Conservation (phyloP, 2,888 invertebrate species). For the Pollenia griseotomentosa region DNA sequence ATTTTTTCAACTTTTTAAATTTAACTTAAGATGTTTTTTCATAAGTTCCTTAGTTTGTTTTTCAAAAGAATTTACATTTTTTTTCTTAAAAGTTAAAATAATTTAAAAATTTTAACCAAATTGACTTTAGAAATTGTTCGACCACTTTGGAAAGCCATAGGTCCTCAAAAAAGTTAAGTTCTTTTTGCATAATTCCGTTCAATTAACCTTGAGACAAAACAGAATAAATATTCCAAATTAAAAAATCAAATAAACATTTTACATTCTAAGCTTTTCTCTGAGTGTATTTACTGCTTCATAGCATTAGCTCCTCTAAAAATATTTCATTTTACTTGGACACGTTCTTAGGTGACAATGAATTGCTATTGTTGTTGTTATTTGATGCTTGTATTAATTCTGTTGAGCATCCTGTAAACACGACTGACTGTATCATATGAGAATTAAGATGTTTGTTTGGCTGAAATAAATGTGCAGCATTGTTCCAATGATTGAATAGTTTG, state of each 20-base stretch:
- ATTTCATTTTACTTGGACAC: conserved; percentile 49
- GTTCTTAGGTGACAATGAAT: conserved; percentile 45
- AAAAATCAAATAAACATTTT: background rate
- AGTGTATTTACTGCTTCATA: conserved; percentile 6
- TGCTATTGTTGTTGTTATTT: conserved; percentile 39
- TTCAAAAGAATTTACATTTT: too few relatives aligned
- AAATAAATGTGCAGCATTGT: conserved; percentile 48
- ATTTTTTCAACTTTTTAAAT: too few relatives aligned
- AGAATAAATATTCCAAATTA: too few relatives aligned
- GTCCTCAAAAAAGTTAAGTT: too few relatives aligned
- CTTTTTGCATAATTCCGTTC: too few relatives aligned
- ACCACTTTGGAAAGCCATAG: too few relatives aligned
- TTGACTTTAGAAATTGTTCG: too few relatives aligned
- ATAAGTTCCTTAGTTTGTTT: too few relatives aligned
- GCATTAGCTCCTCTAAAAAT: background rate
- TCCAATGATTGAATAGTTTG: conserved; percentile 37
- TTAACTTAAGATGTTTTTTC: too few relatives aligned
- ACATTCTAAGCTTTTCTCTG: background rate
- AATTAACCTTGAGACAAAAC: too few relatives aligned
- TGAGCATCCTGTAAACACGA: conserved; percentile 30
- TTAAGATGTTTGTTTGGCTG: conserved; percentile 13
- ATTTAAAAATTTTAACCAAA: too few relatives aligned
- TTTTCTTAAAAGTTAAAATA: too few relatives aligned
- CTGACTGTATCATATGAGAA: background rate
- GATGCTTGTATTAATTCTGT: conserved; percentile 23